Evolutionary conservation across 2,113 vertebrate genomes (phyloP), one percentile per base, ranked within the genome.

Genomic region (Pelvicachromis taeniatus): DNA sequence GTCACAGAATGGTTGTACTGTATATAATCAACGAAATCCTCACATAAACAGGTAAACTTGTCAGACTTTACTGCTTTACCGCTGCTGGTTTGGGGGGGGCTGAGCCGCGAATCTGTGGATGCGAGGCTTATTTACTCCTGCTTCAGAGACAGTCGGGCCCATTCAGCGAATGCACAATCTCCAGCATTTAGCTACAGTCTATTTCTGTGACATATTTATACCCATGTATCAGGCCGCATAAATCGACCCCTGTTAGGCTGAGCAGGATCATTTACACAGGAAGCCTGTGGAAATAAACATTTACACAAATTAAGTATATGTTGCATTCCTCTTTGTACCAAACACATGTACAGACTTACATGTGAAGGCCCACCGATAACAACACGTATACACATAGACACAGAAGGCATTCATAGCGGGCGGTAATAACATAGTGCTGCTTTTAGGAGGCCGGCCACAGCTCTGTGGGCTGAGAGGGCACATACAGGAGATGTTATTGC

Each of bases 131-230:
- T 92, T 90, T 93, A 85, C 91, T 88, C 55, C 78, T 63, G 68
- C 61, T 85, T 61, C 70, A 0, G 38, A 84, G 81, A 93, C 93
- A 94, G 87, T 89, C 61, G 1, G 53, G 42, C 7, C 85, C 88
- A 88, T 94, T 93, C 88, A 94, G 81, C 48, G 9, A 56, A 83
- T 35, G 31, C 89, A 94, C 93, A 92, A 78, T 79, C 90, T 77
- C 53, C 87, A 13, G 68, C 87, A 83, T 91, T 93, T 86, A 92
- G 89, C 87, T 80, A 31, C 70, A n/a, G 87, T 89, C 90, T 94
- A 91, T 93, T 93, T 88, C 91, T 78, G 93, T 63, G 78, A 45
- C 58, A 29, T 19, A 38, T 81, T 88, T 33, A 80, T 40, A 7
- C 84, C 82, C 38, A 3, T 38, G 68, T 5, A 61, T 85, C 86